Base-by-base conservation (phyloP, 2,888 invertebrate species). In the Ischnus inquisitorius region DNA sequence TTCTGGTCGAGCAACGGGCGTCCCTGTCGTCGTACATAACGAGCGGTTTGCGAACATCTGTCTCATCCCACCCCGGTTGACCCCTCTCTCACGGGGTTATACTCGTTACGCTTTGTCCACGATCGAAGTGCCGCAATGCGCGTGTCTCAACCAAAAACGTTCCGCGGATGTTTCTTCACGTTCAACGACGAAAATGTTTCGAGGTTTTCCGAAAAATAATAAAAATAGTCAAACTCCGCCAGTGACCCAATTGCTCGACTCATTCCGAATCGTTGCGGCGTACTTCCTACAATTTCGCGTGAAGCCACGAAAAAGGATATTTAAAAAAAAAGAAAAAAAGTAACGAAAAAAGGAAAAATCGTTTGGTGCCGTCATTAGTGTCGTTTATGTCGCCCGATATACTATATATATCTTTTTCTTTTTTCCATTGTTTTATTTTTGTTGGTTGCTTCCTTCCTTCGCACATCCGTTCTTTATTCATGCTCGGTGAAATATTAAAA, bases 101-200 rank as follows among this genome's bases (percentile, higher is more conserved):
- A 39, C 72, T 43, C 62, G 65, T 62, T 46, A 75, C 25, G 71
- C 76, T 76, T 71, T 64, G 69, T 51, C 34, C 43, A 5, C 54
- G 83, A 83, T 83, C 79, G 77, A 80, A 83, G 77, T 80, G 43
- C 72, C 83, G 83, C 80, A 83, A 77, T 80, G 83, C 76, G 83
- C 80, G 71, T 51, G 51, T 69, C 54, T 67, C 46, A 34, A n/a
- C 60, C 60, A n/a, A 41, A 43, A 10, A n/a, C 34, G 43, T 46
- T 25, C 60, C 28, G 57, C 39, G 82, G 25, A 19, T 43, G 19
- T 79, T 71, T 19, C 54, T 22, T 65, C 51, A 22, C 19, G 12
- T 43, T 43, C 62, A 19, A 6, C 48, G 8, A 19, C n/a, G 34
- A 22, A 60, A 41, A 68, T n/a, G 48, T 68, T 54, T 12, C 39